Percentiles rank a stretch among this genome's conserved stretches.
These are phyloP conservation scores for Sarotherodon lohbergeri DNA, from an alignment of 2,113 vertebrate species.

Conservation along the genomic window DNA sequence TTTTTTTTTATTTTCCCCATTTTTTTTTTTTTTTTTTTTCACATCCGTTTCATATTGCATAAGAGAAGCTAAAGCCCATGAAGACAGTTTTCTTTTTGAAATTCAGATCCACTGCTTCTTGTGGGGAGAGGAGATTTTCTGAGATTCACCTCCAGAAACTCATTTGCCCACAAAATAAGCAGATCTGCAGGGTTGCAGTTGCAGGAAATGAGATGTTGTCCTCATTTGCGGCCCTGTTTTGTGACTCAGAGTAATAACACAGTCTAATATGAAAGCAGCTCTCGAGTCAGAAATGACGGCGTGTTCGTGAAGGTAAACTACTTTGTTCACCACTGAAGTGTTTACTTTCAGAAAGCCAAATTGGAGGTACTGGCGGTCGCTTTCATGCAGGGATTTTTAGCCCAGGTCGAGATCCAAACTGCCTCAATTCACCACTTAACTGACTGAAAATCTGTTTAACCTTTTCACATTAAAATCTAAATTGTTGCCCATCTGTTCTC, in stretches of 20 bases:
- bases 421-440: neutral
- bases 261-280: neutral
- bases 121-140: neutral
- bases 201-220: neutral
- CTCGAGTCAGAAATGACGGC: neutral
- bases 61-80: neutral
- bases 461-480: constrained; percentile 2
- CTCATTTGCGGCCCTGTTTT: neutral
- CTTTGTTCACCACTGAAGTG: neutral
- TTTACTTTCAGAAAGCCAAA: neutral
- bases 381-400: neutral
- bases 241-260: neutral
- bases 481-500: neutral
- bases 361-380: neutral
- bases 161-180: neutral
- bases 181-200: neutral
- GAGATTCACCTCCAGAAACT: neutral
- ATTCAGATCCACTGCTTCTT: neutral
- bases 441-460: neutral
- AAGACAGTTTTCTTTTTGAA: neutral
- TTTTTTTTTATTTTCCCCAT: too few species aligned
- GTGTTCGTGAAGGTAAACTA: neutral
- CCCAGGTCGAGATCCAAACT: neutral
- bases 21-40: neutral
- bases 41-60: neutral